Percentiles rank a stretch among this genome's conserved stretches.
Evolutionary conservation across 1,140 invertebrate species (phyloP).

Genomic region (Ptiloglossa arizonensis): DNA sequence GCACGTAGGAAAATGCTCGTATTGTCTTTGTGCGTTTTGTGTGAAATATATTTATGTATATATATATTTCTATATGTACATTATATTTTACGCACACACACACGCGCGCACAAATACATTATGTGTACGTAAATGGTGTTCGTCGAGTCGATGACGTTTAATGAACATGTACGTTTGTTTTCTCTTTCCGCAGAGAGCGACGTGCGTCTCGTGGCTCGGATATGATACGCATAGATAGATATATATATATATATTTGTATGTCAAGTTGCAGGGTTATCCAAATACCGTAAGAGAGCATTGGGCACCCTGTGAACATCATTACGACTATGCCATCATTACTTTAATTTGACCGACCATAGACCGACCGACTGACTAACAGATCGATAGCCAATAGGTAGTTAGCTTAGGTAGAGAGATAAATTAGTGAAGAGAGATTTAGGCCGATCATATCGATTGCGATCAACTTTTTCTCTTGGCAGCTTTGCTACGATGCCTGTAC

Average conservation of each 20-base stretch:
- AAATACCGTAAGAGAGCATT: constrained; percentile 72
- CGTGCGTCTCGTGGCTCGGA: constrained; percentile 83
- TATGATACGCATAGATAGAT: constrained; percentile 81
- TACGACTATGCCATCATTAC: constrained; percentile 39
- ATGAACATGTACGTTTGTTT: constrained; percentile 25
- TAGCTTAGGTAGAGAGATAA: background rate
- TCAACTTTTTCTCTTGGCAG: constrained; percentile 76
- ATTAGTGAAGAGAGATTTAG: background rate
- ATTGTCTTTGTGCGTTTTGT: background rate
- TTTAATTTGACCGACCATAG: constrained; percentile 10
- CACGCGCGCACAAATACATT: background rate
- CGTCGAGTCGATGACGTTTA: background rate
- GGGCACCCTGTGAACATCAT: constrained; percentile 57
- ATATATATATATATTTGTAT: constrained; percentile 63
- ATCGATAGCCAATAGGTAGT: background rate
- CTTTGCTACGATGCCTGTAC: constrained; percentile 28
- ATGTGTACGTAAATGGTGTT: constrained; percentile 2
- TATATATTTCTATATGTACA: background rate
- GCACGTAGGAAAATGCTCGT: constrained; percentile 44
- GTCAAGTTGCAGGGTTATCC: constrained; percentile 83
- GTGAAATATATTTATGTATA: background rate
- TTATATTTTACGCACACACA: background rate
- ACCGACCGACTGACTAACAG: background rate
- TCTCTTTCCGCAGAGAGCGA: constrained; percentile 66
- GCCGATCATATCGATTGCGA: constrained; percentile 55